A percentile compares a stretch with the other conserved stretches of the same genome.
phyloP scores from a whole-genome alignment of 2,888 invertebrate genomes.

The Lumbricus terrestris region DNA sequence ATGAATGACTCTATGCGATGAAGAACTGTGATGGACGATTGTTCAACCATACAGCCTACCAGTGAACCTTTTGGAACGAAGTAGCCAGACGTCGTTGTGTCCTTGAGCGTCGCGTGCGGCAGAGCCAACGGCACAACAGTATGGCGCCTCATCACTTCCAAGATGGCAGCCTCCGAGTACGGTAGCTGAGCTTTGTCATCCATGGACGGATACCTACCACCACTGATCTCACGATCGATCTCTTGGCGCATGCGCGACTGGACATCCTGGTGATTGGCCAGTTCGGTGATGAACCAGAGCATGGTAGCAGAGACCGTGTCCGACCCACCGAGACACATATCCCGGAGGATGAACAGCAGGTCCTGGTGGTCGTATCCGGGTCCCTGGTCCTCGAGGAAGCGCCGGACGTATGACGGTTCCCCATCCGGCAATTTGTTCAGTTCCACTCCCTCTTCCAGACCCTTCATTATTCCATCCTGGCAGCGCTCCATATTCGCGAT shows the following conservation, averaged over 20 bases:
- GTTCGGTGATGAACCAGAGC: not conserved
- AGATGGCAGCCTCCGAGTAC: constrained; percentile 16
- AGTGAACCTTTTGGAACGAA: constrained; percentile 5
- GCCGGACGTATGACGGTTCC: not conserved
- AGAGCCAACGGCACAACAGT: constrained; percentile 5
- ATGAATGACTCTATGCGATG: no score
- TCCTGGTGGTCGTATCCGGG: not conserved
- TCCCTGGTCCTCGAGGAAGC: not conserved
- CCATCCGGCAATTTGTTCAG: not conserved
- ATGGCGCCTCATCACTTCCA: constrained; percentile 16
- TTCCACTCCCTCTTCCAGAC: not conserved
- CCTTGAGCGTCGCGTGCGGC: constrained; percentile 13
- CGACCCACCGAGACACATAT: constrained; percentile 13
- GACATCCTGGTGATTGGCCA: constrained; percentile 17
- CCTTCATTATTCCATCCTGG: not conserved
- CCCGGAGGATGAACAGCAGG: not conserved
- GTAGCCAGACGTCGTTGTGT: constrained; percentile 8
- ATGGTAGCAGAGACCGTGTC: not conserved
- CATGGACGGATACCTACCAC: not conserved
- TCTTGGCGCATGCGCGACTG: not conserved
- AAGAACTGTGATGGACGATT: not conserved
- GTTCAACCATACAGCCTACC: not conserved
- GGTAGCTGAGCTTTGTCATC: constrained; percentile 15
- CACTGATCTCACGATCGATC: not conserved
- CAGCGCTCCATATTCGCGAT: not conserved